These are phyloP conservation scores for Dipodomys spectabilis DNA, from an alignment of 2,113 vertebrate species.

Conservation along the genomic window DNA sequence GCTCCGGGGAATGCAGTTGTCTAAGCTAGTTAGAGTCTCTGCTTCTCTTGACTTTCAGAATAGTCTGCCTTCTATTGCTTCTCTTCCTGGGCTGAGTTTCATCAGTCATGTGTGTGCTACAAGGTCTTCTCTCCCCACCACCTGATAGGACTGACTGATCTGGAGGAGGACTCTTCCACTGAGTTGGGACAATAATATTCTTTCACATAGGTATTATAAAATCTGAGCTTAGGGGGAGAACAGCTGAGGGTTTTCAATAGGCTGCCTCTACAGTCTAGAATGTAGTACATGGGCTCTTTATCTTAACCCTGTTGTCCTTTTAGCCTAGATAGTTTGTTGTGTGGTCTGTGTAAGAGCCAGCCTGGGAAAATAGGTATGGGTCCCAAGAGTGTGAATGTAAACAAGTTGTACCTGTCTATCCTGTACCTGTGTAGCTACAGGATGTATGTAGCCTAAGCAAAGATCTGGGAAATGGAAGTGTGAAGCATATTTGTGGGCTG, in stretches of 20 bases:
- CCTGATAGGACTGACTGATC: background rate
- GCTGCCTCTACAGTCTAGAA: no score
- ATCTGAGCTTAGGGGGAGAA: background rate
- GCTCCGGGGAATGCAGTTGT: background rate
- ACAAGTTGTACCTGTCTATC: no score
- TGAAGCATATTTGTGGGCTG: no score
- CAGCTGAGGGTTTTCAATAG: background rate
- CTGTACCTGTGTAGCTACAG: no score
- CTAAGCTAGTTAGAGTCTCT: background rate
- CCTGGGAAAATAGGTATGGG: no score
- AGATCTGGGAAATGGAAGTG: no score
- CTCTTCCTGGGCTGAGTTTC: background rate
- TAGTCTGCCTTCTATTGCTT: background rate
- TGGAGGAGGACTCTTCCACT: background rate
- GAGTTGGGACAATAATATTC: background rate
- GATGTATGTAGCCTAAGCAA: no score
- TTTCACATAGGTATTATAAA: conserved; percentile 9
- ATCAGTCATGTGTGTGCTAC: background rate
- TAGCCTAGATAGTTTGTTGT: background rate
- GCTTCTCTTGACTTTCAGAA: background rate
- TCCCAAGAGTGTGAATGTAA: no score
- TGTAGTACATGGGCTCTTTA: background rate
- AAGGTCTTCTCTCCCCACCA: background rate
- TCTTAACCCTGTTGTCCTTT: background rate
- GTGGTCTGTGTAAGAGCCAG: no score